Evolutionary conservation across 2,888 invertebrate genomes (phyloP).

Genomic region (Labia minor): DNA sequence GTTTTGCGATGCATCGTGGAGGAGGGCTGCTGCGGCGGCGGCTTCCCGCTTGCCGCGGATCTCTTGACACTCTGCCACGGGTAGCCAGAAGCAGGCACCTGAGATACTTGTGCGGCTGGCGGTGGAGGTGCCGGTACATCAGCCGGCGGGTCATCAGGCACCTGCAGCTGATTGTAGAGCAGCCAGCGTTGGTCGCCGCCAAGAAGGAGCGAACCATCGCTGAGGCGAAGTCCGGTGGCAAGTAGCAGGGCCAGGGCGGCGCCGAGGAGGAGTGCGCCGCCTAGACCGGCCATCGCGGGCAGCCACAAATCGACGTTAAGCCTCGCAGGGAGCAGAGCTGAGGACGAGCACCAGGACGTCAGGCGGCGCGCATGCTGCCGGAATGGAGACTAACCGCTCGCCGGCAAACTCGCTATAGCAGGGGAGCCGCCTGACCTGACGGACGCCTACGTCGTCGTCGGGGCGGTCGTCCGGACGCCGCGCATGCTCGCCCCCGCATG

Average conservation of each 20-base stretch:
- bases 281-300: slow-evolving; percentile 24
- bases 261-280: slow-evolving; percentile 23
- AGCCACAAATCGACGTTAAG: neutral
- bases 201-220: slow-evolving; percentile 26
- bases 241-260: slow-evolving; percentile 24
- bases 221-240: slow-evolving; percentile 36
- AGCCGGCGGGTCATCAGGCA: neutral
- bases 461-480: neutral
- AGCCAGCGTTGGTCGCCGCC: neutral
- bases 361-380: neutral
- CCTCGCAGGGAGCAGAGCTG: neutral
- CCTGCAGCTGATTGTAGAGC: neutral
- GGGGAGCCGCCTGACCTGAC: slow-evolving; percentile 15
- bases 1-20: slow-evolving; percentile 58
- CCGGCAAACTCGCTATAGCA: neutral
- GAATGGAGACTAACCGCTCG: neutral
- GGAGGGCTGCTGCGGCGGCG: neutral
- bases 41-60: neutral
- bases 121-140: too few species aligned
- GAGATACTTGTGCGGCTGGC: neutral
- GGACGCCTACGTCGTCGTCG: slow-evolving; percentile 1
- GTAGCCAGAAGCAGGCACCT: neutral
- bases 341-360: too few species aligned
- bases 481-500: neutral
- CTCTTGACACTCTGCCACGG: neutral